phyloP scores from a whole-genome alignment of 2,888 invertebrate species.

The Tetranychus truncatus region DNA sequence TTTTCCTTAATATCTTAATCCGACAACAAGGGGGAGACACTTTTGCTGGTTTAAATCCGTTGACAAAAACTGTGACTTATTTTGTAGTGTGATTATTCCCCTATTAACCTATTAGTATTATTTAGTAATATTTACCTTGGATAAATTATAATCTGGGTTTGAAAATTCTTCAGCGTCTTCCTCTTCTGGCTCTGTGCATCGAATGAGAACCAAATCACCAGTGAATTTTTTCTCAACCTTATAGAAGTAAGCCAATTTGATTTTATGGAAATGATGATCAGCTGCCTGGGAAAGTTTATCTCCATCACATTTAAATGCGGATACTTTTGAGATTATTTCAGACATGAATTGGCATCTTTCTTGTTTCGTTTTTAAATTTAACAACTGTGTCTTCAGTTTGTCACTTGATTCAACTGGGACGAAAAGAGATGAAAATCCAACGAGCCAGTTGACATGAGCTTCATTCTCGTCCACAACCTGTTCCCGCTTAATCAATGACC shows the following conservation, averaged over 20 bases:
- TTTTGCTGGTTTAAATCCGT: no score
- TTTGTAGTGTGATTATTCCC: no score
- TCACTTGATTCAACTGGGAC: not conserved
- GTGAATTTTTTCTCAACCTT: not conserved
- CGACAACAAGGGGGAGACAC: no score
- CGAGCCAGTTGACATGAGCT: conserved; percentile 1
- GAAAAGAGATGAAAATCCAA: not conserved
- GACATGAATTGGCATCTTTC: not conserved
- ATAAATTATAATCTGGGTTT: not conserved
- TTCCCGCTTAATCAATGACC: not conserved
- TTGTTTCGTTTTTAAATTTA: not conserved
- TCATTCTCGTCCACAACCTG: not conserved
- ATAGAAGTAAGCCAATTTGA: conserved; percentile 7
- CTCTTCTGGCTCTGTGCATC: not conserved
- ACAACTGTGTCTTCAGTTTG: not conserved
- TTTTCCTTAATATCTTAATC: no score
- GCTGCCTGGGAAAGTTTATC: not conserved
- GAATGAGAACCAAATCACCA: conserved; percentile 7
- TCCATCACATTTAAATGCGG: not conserved
- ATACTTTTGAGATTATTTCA: not conserved
- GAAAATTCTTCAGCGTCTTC: conserved; percentile 4
- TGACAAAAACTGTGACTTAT: no score
- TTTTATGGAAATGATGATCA: not conserved
- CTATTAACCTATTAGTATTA: not conserved
- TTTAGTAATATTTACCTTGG: not conserved